Evolutionary conservation across 2,888 invertebrate species (phyloP), one percentile per base, ranked within the genome.

Genomic region (Diplazon laetatorius): DNA sequence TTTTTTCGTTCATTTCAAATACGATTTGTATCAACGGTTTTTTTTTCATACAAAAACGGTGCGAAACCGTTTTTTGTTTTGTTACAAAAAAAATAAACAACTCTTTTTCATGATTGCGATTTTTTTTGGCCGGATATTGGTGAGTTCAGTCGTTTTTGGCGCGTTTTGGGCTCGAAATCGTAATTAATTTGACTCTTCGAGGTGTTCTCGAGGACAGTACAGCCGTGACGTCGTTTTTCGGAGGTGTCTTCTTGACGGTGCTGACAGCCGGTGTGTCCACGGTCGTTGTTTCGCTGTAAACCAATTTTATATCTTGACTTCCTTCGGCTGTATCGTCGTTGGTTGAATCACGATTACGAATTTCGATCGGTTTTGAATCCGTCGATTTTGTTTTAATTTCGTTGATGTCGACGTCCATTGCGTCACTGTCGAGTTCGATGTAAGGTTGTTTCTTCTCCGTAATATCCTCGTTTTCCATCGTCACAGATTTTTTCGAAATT

Each of bases 91-190:
- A 68, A 76, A 72, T 72, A 73, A 70, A 52, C 59, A 46, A 75
- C 39, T 42, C 18, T 65, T 77, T 78, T 66, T 62, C 65, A 62
- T 39, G 39, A 74, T 39, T 14, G 63, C 10, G 42, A 39, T 70
- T 25, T 59, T 25, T 62, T 59, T 46, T n/a, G 30, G 0, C 1
- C 14, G 12, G 18, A 12, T 16, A 57, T 59, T 14, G 14, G n/a
- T 44, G 60, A 0, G 18, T 20, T 81, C 57, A 80, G 42, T 84
- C 66, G 75, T 93, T 94, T 87, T 94, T 95, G 85, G 92, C 92
- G 77, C 93, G 94, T 89, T 95, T 96, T 55, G 96, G 96, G 86
- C 96, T 96, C 2, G 96, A 95, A 42, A 96, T 91, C 0, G 96
- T 96, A 22, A 95, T 95, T 71, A 96, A 93, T 80, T 93, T 93